These are phyloP conservation scores for Nomada ruficornis DNA, from an alignment of 2,888 invertebrate genomes.

Conservation along the genomic window DNA sequence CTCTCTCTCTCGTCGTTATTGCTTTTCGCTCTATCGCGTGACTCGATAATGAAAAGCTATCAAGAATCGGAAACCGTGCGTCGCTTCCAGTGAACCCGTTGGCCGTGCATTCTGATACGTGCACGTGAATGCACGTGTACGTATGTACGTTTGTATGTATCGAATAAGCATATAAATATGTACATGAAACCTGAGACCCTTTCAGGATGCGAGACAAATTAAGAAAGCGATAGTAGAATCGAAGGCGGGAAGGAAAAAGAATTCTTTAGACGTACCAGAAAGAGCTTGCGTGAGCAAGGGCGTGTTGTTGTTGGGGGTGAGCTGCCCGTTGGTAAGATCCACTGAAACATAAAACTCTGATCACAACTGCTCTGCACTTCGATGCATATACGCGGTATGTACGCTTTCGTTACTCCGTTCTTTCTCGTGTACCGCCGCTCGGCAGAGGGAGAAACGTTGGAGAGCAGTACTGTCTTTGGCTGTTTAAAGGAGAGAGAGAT, in stretches of 20 bases:
- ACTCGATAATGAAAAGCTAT: slow-evolving; percentile 66
- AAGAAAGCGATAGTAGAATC: slow-evolving; percentile 50
- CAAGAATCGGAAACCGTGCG: slow-evolving; percentile 56
- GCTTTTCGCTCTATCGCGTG: slow-evolving; percentile 59
- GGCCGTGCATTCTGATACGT: slow-evolving; percentile 43
- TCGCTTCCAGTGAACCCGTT: slow-evolving; percentile 51
- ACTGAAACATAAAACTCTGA: slow-evolving; percentile 91
- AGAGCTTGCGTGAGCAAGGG: slow-evolving; percentile 97
- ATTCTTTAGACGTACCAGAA: slow-evolving; percentile 90
- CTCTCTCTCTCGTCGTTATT: slow-evolving; percentile 28
- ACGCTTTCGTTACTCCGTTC: slow-evolving; percentile 33
- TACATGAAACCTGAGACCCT: not conserved
- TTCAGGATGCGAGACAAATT: slow-evolving; percentile 38
- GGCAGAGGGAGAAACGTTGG: slow-evolving; percentile 34
- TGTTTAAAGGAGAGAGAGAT: slow-evolving; percentile 26
- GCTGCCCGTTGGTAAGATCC: slow-evolving; percentile 97
- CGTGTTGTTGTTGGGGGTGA: slow-evolving; percentile 98
- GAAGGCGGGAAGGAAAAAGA: slow-evolving; percentile 56
- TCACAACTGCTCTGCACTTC: slow-evolving; percentile 86
- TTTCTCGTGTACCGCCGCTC: slow-evolving; percentile 56
- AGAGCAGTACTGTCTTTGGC: slow-evolving; percentile 19
- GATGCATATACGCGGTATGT: slow-evolving; percentile 71
- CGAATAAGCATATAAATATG: not conserved
- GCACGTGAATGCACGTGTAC: not conserved
- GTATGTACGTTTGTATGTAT: not conserved